These are phyloP conservation scores for Dasysyrphus tricinctus DNA, from an alignment of 2,888 invertebrate genomes.

Conservation along the genomic window DNA sequence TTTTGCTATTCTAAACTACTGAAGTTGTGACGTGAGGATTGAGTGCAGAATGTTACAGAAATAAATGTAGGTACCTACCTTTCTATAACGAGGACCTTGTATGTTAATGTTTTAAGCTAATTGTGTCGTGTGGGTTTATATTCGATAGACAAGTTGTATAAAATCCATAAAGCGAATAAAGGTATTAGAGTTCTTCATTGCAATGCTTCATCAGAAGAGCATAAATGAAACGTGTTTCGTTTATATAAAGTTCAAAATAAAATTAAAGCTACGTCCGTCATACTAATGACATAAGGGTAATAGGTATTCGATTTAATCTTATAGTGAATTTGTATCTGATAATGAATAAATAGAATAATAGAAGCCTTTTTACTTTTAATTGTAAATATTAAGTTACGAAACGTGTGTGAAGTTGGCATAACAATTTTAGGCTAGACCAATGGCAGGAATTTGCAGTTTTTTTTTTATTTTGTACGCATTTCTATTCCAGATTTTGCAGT, in stretches of 20 bases:
- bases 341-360: too few relatives aligned
- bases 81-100: conserved; percentile 15
- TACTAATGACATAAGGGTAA: too few relatives aligned
- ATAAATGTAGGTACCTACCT: background rate
- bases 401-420: too few relatives aligned
- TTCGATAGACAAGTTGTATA: background rate
- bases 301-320: too few relatives aligned
- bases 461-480: too few relatives aligned
- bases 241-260: background rate
- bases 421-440: too few relatives aligned
- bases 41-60: conserved; percentile 41
- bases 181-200: background rate
- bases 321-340: too few relatives aligned
- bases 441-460: too few relatives aligned
- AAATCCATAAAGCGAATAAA: background rate
- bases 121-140: conserved; percentile 35
- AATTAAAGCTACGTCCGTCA: too few relatives aligned
- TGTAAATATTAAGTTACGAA: too few relatives aligned
- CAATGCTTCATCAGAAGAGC: background rate
- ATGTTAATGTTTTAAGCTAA: conserved; percentile 29
- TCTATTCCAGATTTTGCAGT: too few relatives aligned
- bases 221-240: background rate
- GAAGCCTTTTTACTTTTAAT: too few relatives aligned
- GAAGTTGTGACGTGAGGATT: conserved; percentile 18
- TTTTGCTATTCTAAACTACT: conserved; percentile 5